Conservation (phyloP, 2,888 invertebrate species). For the Epirrhoe tristata region DNA sequence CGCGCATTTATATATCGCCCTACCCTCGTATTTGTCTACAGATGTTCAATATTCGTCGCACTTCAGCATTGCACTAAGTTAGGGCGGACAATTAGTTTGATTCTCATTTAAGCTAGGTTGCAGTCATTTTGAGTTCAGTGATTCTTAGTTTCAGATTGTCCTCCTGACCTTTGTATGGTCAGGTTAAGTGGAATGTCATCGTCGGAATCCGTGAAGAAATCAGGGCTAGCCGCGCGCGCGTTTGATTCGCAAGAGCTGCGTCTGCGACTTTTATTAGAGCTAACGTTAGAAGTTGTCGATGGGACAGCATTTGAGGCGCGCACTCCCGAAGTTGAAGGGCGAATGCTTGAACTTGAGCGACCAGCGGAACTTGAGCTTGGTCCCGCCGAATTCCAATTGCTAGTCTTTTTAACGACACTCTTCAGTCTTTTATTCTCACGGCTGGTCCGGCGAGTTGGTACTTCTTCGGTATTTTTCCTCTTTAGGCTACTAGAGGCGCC, state of each 20-base stretch:
- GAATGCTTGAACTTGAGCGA: slow-evolving; percentile 2
- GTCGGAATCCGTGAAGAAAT: slow-evolving; percentile 64
- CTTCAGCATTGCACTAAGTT: background rate
- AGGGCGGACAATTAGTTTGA: background rate
- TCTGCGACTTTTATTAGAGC: background rate
- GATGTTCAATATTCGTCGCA: background rate
- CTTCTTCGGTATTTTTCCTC: slow-evolving; percentile 16
- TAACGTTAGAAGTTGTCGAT: background rate
- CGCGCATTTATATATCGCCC: background rate
- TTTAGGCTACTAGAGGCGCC: slow-evolving; percentile 9
- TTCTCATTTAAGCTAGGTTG: background rate
- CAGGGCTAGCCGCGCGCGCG: slow-evolving; percentile 10
- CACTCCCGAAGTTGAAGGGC: background rate
- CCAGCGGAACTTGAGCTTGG: background rate
- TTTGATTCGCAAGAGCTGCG: background rate
- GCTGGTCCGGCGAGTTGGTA: slow-evolving; percentile 40
- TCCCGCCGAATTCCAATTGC: slow-evolving; percentile 24
- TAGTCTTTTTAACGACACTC: slow-evolving; percentile 74
- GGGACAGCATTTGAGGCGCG: background rate
- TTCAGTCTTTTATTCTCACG: slow-evolving; percentile 72
- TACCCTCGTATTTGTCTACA: background rate
- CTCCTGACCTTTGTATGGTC: slow-evolving; percentile 51
- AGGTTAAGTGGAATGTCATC: slow-evolving; percentile 74
- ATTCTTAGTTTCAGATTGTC: slow-evolving; percentile 6
- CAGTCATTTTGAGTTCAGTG: background rate